Conservation (phyloP, 2,888 invertebrate genomes). For the Rotaria socialis region DNA sequence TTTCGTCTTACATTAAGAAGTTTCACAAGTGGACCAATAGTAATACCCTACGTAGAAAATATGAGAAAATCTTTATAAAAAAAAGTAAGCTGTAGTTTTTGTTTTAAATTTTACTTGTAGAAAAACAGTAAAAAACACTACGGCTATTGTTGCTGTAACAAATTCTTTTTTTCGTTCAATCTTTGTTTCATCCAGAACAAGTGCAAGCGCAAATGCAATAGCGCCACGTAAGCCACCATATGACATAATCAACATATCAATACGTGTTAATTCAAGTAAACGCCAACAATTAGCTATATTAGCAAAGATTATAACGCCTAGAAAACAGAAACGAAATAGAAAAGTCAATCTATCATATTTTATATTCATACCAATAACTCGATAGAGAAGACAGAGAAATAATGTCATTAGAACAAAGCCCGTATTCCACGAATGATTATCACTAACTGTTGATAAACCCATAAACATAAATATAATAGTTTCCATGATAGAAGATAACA, state of each 20-base stretch:
- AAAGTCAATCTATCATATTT: slow-evolving; percentile 85
- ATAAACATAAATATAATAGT: slow-evolving; percentile 99
- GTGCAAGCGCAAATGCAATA: slow-evolving; percentile 87
- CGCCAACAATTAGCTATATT: slow-evolving; percentile 72
- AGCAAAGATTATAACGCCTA: slow-evolving; percentile 71
- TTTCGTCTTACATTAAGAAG: slow-evolving; percentile 40
- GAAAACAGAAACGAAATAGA: slow-evolving; percentile 78
- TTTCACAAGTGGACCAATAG: slow-evolving; percentile 43
- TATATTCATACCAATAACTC: slow-evolving; percentile 67
- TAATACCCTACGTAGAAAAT: slow-evolving; percentile 10
- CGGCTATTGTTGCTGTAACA: slow-evolving; percentile 90
- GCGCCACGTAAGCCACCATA: slow-evolving; percentile 93
- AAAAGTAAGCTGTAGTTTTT: too few species aligned
- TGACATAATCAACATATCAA: slow-evolving; percentile 83
- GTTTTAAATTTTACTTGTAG: slow-evolving; percentile 66
- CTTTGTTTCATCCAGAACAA: slow-evolving; percentile 67
- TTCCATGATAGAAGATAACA: slow-evolving; percentile 92
- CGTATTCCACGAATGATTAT: slow-evolving; percentile 88
- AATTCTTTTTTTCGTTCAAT: slow-evolving; percentile 87
- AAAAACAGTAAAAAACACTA: slow-evolving; percentile 97
- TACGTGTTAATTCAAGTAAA: slow-evolving; percentile 59
- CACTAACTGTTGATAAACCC: slow-evolving; percentile 85
- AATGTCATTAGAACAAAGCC: slow-evolving; percentile 88
- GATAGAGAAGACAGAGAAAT: slow-evolving; percentile 82
- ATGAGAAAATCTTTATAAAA: background rate